Percentiles rank a stretch among this genome's conserved stretches.
Evolutionary conservation across 2,888 invertebrate species (phyloP).

Genomic region (Macrophya annulata): DNA sequence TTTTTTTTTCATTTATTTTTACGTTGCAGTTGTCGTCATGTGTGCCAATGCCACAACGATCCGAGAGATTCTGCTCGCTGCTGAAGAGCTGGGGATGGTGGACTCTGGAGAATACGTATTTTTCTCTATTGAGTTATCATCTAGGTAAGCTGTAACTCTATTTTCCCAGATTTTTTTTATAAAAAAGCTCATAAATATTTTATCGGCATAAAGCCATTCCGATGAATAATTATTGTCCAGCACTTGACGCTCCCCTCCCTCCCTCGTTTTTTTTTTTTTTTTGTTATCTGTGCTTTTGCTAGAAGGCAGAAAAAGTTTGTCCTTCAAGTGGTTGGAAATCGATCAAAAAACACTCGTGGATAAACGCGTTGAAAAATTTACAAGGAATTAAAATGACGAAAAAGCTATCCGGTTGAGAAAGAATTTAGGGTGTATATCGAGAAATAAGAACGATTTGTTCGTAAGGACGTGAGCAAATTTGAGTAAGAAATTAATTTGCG

Average conservation of each 20-base stretch:
- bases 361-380: constrained; percentile 4
- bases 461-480: background rate
- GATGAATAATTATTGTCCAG: constrained; percentile 38
- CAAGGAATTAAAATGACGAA: constrained; percentile 7
- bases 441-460: background rate
- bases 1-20: constrained; percentile 14
- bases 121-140: constrained; percentile 98
- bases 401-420: background rate
- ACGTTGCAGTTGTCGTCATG: constrained; percentile 94
- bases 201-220: constrained; percentile 16
- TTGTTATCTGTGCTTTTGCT: background rate
- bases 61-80: constrained; percentile 95
- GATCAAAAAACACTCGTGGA: constrained; percentile 10
- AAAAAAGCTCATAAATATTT: constrained; percentile 32
- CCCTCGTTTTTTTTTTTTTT: background rate
- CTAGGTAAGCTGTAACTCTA: constrained; percentile 86
- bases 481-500: background rate
- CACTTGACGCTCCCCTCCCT: background rate
- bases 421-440: background rate
- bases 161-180: constrained; percentile 25
- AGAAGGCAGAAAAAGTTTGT: constrained; percentile 3
- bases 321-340: constrained; percentile 4
- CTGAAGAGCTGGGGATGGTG: constrained; percentile 97
- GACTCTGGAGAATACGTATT: constrained; percentile 98
- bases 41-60: constrained; percentile 95